These are phyloP conservation scores for Drosophila affinis DNA, from an alignment of 2,888 invertebrate species.

Conservation along the genomic window DNA sequence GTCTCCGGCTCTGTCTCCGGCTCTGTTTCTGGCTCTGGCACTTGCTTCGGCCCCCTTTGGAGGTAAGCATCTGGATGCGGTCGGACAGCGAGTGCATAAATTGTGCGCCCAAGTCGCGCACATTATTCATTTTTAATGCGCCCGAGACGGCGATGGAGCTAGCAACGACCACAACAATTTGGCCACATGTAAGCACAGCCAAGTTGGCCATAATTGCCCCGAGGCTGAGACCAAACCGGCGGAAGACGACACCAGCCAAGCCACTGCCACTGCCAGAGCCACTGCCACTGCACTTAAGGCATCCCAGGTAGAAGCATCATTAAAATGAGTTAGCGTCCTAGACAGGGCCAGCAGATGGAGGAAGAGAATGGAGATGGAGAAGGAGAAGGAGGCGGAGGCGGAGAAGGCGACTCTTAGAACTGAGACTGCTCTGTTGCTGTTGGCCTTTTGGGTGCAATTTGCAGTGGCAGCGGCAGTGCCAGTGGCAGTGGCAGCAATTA, in stretches of 20 bases:
- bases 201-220: constrained; percentile 78
- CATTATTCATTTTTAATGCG: constrained; percentile 81
- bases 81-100: constrained; percentile 70
- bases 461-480: constrained; percentile 67
- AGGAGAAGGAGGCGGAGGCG: constrained; percentile 12
- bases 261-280: background rate
- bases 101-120: constrained; percentile 69
- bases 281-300: constrained; percentile 62
- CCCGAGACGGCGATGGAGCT: constrained; percentile 50
- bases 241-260: constrained; percentile 59
- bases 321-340: constrained; percentile 77
- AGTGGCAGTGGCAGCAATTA: constrained; percentile 80
- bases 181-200: constrained; percentile 76
- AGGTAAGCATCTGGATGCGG: constrained; percentile 38
- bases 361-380: background rate
- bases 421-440: constrained; percentile 39
- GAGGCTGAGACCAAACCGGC: constrained; percentile 37
- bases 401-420: constrained; percentile 4
- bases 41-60: constrained; percentile 13
- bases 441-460: constrained; percentile 81
- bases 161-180: constrained; percentile 70
- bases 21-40: constrained; percentile 6
- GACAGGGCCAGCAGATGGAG: constrained; percentile 35
- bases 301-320: constrained; percentile 61
- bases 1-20: background rate